These are phyloP conservation scores for Choristoneura fumiferana DNA, from an alignment of 1,140 invertebrate genomes.

Conservation along the genomic window DNA sequence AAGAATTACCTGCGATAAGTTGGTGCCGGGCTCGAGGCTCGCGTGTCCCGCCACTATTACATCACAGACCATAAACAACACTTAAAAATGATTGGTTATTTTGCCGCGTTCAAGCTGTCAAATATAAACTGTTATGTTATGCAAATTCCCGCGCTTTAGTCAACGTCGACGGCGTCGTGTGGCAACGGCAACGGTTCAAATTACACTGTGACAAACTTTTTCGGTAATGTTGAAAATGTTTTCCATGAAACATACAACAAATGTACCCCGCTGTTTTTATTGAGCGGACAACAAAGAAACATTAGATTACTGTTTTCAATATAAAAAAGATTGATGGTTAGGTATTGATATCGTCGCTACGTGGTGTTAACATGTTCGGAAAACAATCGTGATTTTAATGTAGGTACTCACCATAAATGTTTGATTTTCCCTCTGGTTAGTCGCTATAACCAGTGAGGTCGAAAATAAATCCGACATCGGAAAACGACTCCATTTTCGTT, in stretches of 20 bases:
- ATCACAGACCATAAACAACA: constrained; percentile 16
- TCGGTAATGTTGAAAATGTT: constrained; percentile 21
- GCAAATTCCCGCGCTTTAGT: constrained; percentile 10
- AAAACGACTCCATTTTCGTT: too few species aligned
- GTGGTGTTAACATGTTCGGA: too few species aligned
- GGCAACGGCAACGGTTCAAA: constrained; percentile 41
- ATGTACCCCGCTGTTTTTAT: constrained; percentile 1
- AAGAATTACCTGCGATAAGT: constrained; percentile 17
- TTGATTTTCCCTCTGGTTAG: too few species aligned
- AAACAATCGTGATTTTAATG: too few species aligned
- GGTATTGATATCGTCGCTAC: too few species aligned
- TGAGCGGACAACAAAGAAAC: neutral
- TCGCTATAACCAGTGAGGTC: too few species aligned
- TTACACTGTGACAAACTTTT: constrained; percentile 51
- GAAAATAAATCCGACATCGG: too few species aligned
- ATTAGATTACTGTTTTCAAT: too few species aligned
- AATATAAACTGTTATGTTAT: constrained; percentile 2
- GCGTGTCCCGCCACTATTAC: constrained; percentile 14
- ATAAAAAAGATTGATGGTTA: too few species aligned
- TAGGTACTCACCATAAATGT: too few species aligned
- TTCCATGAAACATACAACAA: neutral
- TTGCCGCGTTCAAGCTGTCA: constrained; percentile 11
- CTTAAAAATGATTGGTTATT: constrained; percentile 5
- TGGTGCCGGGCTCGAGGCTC: constrained; percentile 1
- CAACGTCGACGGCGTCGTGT: constrained; percentile 36